Evolutionary conservation across 2,113 vertebrate genomes (phyloP), one percentile per base, ranked within the genome.

Genomic region (Setophaga kirtlandii): DNA sequence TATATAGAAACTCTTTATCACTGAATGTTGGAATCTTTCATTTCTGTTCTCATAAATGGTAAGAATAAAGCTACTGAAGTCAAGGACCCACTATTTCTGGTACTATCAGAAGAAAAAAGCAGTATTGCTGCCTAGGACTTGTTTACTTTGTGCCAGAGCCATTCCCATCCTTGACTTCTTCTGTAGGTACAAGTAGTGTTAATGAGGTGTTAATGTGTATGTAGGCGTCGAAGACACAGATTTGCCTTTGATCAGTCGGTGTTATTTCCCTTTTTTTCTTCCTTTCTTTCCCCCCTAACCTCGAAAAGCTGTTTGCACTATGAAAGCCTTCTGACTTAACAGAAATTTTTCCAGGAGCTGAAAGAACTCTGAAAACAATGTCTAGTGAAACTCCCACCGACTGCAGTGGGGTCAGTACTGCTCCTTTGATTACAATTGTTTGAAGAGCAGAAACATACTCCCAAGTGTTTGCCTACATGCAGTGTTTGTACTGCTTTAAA

Each of bases 401-500:
- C 53, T 89, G 60, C 68, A 82, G 31, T 53, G 18, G 53, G 94
- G 88, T 94, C 93, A 89, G 82, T 59, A 92, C 77, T 92, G 85
- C 87, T 94, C 92, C 69, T 94, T 96, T 96, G 94, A 95, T 93
- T 95, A 55, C 46, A 75, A 68, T 53, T 91, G 73, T 94, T 94
- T 93, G 88, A 95, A 96, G 85, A 96, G n/a, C 35, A 79, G 92
- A 94, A 94, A 81, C 41, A 58, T 65, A 69, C 65, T 90, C 83
- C 83, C 68, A n/a, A 64, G 77, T 74, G 77, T 75, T 78, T 94
- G 69, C 52, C 91, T 87, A 46, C 87, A 81, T 30, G 52, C n/a
- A 53, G 60, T 24, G 91, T 68, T 85, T 75, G 17, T 62, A 49
- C 68, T 84, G 44, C 47, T 95, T 94, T 93, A 95, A 95, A 81